Conservation (phyloP, 2,797 vertebrate genomes). For the Sciurus carolinensis region DNA sequence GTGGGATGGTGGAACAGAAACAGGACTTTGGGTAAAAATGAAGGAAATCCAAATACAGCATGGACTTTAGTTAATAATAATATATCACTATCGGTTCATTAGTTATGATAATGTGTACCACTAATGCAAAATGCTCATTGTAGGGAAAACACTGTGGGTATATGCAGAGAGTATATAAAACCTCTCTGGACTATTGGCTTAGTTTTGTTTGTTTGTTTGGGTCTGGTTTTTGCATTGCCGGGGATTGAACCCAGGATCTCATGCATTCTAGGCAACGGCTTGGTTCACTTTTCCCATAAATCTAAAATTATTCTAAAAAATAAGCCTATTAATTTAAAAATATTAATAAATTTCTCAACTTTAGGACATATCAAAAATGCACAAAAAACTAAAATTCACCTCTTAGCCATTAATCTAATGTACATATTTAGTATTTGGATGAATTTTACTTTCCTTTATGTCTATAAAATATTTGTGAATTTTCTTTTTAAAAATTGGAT, state of each 20-base stretch:
- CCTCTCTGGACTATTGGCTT: background rate
- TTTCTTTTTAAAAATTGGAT: constrained; percentile 37
- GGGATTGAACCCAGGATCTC: background rate
- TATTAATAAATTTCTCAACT: background rate
- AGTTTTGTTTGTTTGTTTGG: background rate
- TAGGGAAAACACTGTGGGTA: background rate
- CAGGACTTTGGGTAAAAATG: background rate
- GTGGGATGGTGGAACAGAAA: background rate
- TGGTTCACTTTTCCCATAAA: background rate
- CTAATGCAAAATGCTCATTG: background rate
- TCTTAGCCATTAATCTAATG: background rate
- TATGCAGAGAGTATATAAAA: background rate
- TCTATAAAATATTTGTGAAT: constrained; percentile 26
- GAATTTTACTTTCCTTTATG: background rate
- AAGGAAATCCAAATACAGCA: background rate
- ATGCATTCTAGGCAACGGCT: background rate
- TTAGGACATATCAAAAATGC: background rate
- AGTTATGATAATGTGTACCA: background rate
- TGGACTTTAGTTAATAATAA: background rate
- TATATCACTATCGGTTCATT: background rate
- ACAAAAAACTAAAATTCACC: constrained; percentile 6
- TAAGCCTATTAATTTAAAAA: constrained; percentile 19
- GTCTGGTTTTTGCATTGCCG: too few species aligned
- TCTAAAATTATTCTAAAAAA: constrained; percentile 44
- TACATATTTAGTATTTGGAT: background rate